Conservation (phyloP, 2,888 invertebrate species). For the Pseudococcus jackbeardsleyi region DNA sequence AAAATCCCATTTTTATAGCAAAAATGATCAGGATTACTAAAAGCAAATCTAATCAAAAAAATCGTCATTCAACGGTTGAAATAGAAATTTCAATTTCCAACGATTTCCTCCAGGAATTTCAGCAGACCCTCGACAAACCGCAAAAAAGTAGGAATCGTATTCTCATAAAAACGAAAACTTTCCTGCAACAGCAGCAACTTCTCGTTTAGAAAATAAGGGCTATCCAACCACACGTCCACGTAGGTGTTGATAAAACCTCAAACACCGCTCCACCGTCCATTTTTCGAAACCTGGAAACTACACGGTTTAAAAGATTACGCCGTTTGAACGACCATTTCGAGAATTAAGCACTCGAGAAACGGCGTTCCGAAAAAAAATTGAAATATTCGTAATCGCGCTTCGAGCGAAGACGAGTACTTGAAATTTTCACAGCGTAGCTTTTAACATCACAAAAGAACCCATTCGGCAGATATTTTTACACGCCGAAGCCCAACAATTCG, state of each 20-base stretch:
- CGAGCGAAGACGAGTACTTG: background rate
- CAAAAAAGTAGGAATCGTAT: too few relatives aligned
- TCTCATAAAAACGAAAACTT: too few relatives aligned
- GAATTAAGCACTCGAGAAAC: background rate
- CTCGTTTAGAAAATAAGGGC: too few relatives aligned
- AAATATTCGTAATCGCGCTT: slow-evolving; percentile 16
- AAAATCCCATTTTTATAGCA: too few relatives aligned
- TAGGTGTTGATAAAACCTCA: background rate
- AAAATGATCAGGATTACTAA: too few relatives aligned
- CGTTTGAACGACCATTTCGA: background rate
- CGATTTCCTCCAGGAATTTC: too few relatives aligned
- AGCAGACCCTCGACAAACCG: too few relatives aligned
- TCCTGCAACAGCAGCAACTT: too few relatives aligned
- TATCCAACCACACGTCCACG: too few relatives aligned
- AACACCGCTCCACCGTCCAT: background rate
- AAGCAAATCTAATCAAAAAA: too few relatives aligned
- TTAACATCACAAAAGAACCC: slow-evolving; percentile 30
- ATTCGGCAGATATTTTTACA: slow-evolving; percentile 15
- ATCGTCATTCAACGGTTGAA: too few relatives aligned
- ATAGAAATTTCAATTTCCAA: too few relatives aligned
- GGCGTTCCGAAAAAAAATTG: slow-evolving; percentile 10
- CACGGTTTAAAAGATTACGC: background rate
- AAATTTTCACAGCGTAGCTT: background rate
- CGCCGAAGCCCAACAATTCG: background rate
- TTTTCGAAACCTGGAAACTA: background rate